A percentile compares a stretch with the other conserved stretches of the same genome.
Conservation (phyloP, 2,113 vertebrate species). For the Athene cunicularia region DNA sequence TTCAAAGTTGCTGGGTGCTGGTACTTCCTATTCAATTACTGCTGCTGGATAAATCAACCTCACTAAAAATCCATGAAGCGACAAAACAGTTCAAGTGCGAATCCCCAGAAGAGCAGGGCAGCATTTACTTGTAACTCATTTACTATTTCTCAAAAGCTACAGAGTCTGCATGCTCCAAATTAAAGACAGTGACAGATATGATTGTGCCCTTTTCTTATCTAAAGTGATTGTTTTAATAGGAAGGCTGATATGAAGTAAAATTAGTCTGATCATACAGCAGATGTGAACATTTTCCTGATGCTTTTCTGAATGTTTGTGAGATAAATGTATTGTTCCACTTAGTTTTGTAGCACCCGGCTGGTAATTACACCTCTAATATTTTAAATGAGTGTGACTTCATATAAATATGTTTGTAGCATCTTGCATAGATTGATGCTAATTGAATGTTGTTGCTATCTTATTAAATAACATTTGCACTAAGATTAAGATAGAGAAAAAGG, state of each 20-base stretch:
- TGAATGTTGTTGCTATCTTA: constrained; percentile 7
- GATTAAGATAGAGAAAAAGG: not conserved
- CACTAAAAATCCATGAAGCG: not conserved
- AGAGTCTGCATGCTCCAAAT: not conserved
- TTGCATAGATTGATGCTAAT: constrained; percentile 38
- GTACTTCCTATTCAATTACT: not conserved
- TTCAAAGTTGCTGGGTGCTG: not conserved
- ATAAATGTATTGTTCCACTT: not conserved
- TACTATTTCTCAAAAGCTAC: not conserved
- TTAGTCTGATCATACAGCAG: not conserved
- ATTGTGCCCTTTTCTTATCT: not conserved
- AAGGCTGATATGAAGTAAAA: not conserved
- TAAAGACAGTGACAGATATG: not conserved
- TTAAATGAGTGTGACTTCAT: constrained; percentile 20
- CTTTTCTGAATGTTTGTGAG: not conserved
- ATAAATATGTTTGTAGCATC: constrained; percentile 5
- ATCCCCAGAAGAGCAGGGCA: not conserved
- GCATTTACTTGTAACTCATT: not conserved
- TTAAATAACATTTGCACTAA: constrained; percentile 12
- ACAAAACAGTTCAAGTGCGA: not conserved
- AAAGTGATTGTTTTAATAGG: not conserved
- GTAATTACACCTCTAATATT: constrained; percentile 16
- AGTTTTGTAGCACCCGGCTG: not conserved
- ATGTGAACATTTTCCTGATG: not conserved
- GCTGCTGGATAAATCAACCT: not conserved